Conservation (phyloP, 2,888 invertebrate genomes). For the Elegia similella region DNA sequence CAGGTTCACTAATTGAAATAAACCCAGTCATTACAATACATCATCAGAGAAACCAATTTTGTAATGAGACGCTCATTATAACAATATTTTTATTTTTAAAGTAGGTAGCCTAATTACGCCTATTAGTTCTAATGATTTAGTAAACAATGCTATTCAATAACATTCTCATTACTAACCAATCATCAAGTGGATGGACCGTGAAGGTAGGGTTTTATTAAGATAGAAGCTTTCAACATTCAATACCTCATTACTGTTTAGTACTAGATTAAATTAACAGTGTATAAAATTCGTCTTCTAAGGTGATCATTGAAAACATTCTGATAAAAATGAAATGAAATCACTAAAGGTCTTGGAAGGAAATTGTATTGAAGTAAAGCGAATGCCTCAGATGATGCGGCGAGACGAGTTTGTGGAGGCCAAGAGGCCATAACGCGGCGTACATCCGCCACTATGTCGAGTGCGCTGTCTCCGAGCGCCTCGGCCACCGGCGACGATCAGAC, state of each 20-base stretch:
- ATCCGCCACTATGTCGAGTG: constrained; percentile 71
- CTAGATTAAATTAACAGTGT: neutral
- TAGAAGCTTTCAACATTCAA: constrained; percentile 1
- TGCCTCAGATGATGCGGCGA: constrained; percentile 59
- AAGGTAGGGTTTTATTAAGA: neutral
- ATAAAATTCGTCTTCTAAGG: neutral
- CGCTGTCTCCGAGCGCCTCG: constrained; percentile 55
- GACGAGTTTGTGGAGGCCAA: constrained; percentile 47
- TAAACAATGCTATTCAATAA: neutral
- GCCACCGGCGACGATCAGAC: constrained; percentile 73
- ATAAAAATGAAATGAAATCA: constrained; percentile 55
- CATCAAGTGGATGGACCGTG: neutral
- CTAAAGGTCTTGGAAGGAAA: constrained; percentile 47
- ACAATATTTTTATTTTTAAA: neutral
- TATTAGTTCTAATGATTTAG: neutral
- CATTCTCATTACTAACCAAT: neutral
- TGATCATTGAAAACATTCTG: constrained; percentile 32
- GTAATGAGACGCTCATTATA: neutral
- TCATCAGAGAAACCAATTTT: neutral
- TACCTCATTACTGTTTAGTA: neutral
- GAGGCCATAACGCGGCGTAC: constrained; percentile 62
- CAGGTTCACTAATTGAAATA: neutral
- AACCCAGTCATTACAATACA: neutral
- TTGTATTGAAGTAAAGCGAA: constrained; percentile 57
- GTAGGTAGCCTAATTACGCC: neutral